Evolutionary conservation across 2,797 vertebrate genomes (phyloP).

Genomic region (Darevskia mixta): DNA sequence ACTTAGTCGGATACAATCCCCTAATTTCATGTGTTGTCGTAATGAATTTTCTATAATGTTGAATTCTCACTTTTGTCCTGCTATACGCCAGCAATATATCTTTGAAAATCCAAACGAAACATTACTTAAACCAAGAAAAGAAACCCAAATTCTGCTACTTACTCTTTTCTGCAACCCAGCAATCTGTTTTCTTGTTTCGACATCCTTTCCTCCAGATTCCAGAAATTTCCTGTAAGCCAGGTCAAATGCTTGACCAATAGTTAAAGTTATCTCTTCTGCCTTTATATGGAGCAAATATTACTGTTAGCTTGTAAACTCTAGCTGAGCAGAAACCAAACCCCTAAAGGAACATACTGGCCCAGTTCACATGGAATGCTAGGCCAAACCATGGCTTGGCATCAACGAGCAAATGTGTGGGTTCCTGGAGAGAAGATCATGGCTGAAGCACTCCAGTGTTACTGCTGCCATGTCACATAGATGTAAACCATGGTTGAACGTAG

Average conservation of each 20-base stretch:
- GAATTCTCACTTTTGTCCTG: not conserved
- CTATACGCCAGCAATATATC: not conserved
- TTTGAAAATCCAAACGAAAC: not conserved
- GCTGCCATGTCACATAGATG: no score
- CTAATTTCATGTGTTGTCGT: not conserved
- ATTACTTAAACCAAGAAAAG: constrained; percentile 8
- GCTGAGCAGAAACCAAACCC: not conserved
- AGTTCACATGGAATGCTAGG: not conserved
- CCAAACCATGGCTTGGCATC: no score
- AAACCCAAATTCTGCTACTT: constrained; percentile 62
- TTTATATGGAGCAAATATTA: constrained; percentile 75
- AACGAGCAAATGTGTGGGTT: no score
- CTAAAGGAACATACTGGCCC: not conserved
- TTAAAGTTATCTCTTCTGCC: constrained; percentile 98
- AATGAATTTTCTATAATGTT: not conserved
- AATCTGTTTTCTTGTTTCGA: constrained; percentile 98
- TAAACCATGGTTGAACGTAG: no score
- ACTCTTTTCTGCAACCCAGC: constrained; percentile 95
- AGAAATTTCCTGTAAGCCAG: constrained; percentile 98
- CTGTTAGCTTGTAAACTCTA: constrained; percentile 43
- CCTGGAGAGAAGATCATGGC: no score
- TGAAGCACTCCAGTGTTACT: no score
- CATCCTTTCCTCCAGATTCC: constrained; percentile 98
- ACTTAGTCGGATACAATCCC: no score
- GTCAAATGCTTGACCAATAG: constrained; percentile 98